Evolutionary conservation across 2,113 vertebrate genomes (phyloP), one percentile per base, ranked within the genome.

Genomic region (Melanocharis versteri): DNA sequence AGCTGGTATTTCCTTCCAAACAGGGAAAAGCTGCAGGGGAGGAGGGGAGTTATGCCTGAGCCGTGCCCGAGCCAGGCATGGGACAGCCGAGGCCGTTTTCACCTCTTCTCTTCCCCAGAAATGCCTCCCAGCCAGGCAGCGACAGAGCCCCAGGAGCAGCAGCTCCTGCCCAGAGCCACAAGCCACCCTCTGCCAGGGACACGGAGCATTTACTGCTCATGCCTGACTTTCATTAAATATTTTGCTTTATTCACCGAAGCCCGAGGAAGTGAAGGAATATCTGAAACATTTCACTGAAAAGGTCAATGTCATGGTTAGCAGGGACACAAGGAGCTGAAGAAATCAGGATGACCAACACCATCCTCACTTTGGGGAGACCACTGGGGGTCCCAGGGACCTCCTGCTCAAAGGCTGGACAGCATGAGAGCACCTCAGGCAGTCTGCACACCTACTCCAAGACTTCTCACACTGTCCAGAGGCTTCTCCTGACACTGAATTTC

Each of bases 1-100:
- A 68, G 71, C 53, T 71, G 81, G 61, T 66, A 53, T 79, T 71
- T 71, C 77, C 84, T 83, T 93, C 71, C 27, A 15, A 76, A 71
- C 31, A 53, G 84, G 65, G 75, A 56, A 47, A 60, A 84, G 79
- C 45, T 16, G 53, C 64, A 69, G 54, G 75, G 82, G 37, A 17
- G 72, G 45, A 17, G 40, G 48, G 0, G 26, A 87, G 60, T 8
- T 78, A 31, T 2, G 21, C 50, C 2, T 8, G 23, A 85, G 66
- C 62, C 0, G 12, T 1, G 20, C 40, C 2, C 3, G 9, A 82
- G 62, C 53, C 1, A 30, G 76, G 45, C 30, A 24, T 0, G 3
- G 65, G 47, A 75, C 61, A 62, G 72, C 15, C 7, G 1, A 69
- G 27, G 35, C 71, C 4, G 6, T 60, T 84, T 81, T 37, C 65